Percentiles rank a stretch among this genome's conserved stretches.
Evolutionary conservation across 2,888 invertebrate species (phyloP).

Genomic region (Drosophila tanythrix): DNA sequence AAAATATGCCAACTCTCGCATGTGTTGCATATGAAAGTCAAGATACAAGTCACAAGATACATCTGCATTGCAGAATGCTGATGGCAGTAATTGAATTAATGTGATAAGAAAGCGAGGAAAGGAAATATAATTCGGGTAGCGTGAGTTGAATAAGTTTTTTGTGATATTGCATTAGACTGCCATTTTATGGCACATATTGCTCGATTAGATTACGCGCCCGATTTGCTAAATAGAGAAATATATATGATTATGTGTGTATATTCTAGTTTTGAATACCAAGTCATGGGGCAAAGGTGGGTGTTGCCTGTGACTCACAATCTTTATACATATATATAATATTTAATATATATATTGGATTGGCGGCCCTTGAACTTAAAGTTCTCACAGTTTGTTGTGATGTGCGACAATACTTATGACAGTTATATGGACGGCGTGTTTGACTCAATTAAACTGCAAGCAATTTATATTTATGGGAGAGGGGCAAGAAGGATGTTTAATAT

Average conservation of each 20-base stretch:
- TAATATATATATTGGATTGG: conserved; percentile 2
- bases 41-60: conserved; percentile 12
- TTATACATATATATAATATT: neutral
- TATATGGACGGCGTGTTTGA: conserved; percentile 64
- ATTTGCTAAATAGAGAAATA: conserved; percentile 15
- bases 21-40: conserved; percentile 4
- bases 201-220: conserved; percentile 61
- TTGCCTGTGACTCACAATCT: conserved; percentile 24
- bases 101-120: conserved; percentile 56
- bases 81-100: conserved; percentile 61
- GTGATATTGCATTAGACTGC: conserved; percentile 49
- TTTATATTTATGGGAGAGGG: conserved; percentile 35
- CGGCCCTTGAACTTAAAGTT: conserved; percentile 33
- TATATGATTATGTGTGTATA: neutral
- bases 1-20: neutral
- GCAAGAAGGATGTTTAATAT: neutral
- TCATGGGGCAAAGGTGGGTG: neutral
- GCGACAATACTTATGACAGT: conserved; percentile 20
- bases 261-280: neutral
- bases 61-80: conserved; percentile 20
- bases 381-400: conserved; percentile 27
- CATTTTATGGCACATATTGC: conserved; percentile 44
- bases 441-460: conserved; percentile 63
- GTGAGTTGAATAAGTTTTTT: conserved; percentile 23
- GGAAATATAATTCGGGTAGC: conserved; percentile 31